Evolutionary conservation across 1,140 invertebrate species (phyloP), one percentile per base, ranked within the genome.

Genomic region (Achroia grisella): DNA sequence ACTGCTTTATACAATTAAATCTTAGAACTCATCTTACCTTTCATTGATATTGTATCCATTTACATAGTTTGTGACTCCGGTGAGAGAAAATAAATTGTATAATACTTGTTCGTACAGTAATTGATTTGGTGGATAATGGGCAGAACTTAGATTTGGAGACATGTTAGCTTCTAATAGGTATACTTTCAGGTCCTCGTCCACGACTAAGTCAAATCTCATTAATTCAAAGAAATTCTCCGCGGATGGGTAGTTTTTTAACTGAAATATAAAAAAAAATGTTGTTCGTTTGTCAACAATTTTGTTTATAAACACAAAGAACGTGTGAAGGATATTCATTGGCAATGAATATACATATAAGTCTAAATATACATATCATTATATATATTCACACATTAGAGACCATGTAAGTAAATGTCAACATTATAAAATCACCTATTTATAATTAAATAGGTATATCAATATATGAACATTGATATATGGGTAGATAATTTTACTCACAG

Each of bases 151-250:
- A 87, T 99, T 99, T 0, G 97, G 98, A 17, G 96, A 98, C 97
- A 99, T 99, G 74, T 99, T 99, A 0, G 95, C 97, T 83, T 99
- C 97, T 91, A 99, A 93, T 1, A 98, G 84, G 64, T 91, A 95
- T 1, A 98, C 93, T 36, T 95, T 94, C 0, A 98, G 68, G 37
- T 97, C 84, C 57, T 96, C 93, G 77, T 98, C 96, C 4, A 98
- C 86, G 0, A 97, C 91, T 76, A 99, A 93, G 82, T 99, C 97
- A 69, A 99, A 95, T 36, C 97, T 89, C 72, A 98, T 93, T 78
- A 99, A 87, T 86, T 98, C 97, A 85, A 99, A 99, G 67, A 97
- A 98, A 62, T 96, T 95, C 30, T 91, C 78, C 23, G 86, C 86
- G 1, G 86, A 87, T 50, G 71, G 62, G 47, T 81, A 85, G 8